A percentile compares a stretch with the other conserved stretches of the same genome.
phyloP scores from a whole-genome alignment of 37 sponge, comb jelly and placozoan species.

The Spongilla lacustris region DNA sequence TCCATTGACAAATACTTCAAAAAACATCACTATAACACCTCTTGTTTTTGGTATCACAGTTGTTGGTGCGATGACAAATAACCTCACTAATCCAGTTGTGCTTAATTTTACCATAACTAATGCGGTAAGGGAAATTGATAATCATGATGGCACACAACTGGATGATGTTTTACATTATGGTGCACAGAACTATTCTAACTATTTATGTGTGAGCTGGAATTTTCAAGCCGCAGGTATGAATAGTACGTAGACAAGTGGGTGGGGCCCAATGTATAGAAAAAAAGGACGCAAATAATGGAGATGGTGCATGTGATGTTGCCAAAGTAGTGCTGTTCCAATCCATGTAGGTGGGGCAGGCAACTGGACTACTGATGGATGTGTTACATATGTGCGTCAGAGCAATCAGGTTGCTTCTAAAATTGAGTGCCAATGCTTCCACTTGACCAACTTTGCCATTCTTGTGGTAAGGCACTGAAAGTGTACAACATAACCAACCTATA shows the following conservation, averaged over 20 bases:
- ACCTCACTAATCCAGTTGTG: neutral
- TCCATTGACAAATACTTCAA: no score
- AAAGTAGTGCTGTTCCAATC: no score
- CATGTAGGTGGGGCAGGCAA: conserved; percentile 21
- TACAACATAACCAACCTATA: no score
- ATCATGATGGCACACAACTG: no score
- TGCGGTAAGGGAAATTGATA: no score
- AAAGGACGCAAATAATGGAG: no score
- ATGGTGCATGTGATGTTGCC: no score
- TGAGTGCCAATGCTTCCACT: conserved; percentile 34
- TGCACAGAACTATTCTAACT: no score
- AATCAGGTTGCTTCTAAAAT: neutral
- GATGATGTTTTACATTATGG: no score
- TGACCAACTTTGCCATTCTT: conserved; percentile 61
- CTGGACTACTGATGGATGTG: conserved; percentile 45
- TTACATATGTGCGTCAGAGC: neutral
- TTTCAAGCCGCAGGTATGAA: conserved; percentile 15
- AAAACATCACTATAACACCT: no score
- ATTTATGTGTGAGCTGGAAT: conserved; percentile 15
- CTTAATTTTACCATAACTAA: conserved; percentile 2
- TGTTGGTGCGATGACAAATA: neutral
- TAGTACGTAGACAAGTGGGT: no score
- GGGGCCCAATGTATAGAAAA: no score
- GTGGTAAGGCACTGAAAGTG: conserved; percentile 25
- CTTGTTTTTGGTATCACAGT: neutral